Conservation (phyloP, 2,113 vertebrate genomes). For the Cebus imitator region DNA sequence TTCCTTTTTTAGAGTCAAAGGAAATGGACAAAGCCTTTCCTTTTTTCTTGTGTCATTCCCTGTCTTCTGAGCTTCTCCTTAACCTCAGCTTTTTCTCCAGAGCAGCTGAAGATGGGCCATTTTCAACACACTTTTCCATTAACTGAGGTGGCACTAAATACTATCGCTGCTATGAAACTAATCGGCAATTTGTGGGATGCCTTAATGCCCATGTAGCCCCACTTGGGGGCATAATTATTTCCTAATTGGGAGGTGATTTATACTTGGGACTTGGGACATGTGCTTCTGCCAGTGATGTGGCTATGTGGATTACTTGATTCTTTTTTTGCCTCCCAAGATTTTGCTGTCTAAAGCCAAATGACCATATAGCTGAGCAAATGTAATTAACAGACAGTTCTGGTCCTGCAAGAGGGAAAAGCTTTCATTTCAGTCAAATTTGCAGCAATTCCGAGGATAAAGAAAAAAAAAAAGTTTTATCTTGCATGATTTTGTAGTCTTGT, state of each 20-base stretch:
- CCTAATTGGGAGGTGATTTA: slow-evolving; percentile 60
- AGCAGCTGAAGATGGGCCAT: background rate
- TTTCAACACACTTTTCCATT: slow-evolving; percentile 55
- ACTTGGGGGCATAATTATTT: slow-evolving; percentile 58
- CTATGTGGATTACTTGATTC: background rate
- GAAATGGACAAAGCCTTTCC: background rate
- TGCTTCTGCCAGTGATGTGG: background rate
- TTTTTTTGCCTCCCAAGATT: background rate
- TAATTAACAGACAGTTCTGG: slow-evolving; percentile 29
- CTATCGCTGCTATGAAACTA: slow-evolving; percentile 45
- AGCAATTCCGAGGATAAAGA: background rate
- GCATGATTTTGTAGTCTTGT: background rate
- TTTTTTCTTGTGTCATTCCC: background rate
- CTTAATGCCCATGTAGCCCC: slow-evolving; percentile 31
- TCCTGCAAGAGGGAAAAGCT: background rate
- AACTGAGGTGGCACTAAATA: slow-evolving; percentile 69
- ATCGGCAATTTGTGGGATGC: slow-evolving; percentile 56
- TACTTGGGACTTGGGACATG: slow-evolving; percentile 40
- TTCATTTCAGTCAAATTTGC: background rate
- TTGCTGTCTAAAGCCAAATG: background rate
- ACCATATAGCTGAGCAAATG: background rate
- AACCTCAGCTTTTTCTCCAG: background rate
- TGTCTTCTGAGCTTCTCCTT: background rate
- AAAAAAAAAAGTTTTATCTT: background rate
- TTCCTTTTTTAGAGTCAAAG: background rate